Evolutionary conservation across 2,797 vertebrate species (phyloP), one percentile per base, ranked within the genome.

Genomic region (Bufotes viridis): DNA sequence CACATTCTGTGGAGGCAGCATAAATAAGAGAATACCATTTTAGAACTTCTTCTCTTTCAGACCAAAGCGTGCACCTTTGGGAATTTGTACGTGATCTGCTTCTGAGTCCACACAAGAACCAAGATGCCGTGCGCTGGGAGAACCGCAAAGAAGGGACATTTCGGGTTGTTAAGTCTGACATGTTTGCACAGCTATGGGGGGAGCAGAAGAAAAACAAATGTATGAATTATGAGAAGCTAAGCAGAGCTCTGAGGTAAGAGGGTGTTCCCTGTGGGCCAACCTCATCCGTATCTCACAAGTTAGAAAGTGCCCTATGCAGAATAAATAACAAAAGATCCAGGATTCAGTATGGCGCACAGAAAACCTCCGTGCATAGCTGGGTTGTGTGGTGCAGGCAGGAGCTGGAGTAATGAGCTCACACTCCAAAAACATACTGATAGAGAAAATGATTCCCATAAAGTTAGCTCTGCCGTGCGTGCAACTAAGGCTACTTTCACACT

Each of bases 141-240:
- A 83, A 90, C 75, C 72, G 87, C 1, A 79, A 60, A 53, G 90
- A 88, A 58, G 90, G 90, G 42, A 86, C 87, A 18, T 90, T 90
- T 22, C 53, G 90, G 9, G 90, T 90, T 2, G 24, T 90, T 49
- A 70, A 53, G 18, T 88, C 87, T n/a, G 60, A 90, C n/a, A 34
- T 60, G 42, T 88, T 90, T 17, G 90, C 90, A 29, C 80, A 84
- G 80, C 55, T 90, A 42, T 90, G 90, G 90, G 90, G 90, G 3
- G 81, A 80, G 17, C 63, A 88, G 26, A 90, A 90, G 57, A 88
- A 88, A 22, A 88, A 90, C 17, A 84, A 86, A 72, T 78, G 80
- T 42, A 90, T 90, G 90, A 90, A 90, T 29, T 90, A 90, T 49
- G 87, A 90, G 87, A 90, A 90, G 80, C 13, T 90, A 60, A 90